These are phyloP conservation scores for Pelmatolapia mariae DNA, from an alignment of 2,113 vertebrate genomes.

Conservation along the genomic window DNA sequence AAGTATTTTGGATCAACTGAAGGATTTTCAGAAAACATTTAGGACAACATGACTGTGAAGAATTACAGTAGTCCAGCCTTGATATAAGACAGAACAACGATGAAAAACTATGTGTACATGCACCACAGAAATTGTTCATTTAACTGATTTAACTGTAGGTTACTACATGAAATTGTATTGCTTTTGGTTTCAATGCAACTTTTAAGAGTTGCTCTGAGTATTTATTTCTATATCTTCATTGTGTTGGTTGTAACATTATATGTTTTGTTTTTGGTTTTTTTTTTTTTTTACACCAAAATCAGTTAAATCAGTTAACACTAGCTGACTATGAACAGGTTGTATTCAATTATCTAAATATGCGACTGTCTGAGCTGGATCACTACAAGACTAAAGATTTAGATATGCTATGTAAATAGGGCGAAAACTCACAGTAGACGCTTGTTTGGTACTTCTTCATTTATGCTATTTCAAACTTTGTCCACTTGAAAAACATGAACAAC, in stretches of 20 bases:
- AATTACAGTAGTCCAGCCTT: not conserved
- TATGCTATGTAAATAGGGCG: not conserved
- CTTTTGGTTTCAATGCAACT: not conserved
- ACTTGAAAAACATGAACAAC: not conserved
- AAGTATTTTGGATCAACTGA: not conserved
- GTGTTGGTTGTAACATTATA: not conserved
- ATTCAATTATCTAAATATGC: not conserved
- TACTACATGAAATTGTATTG: not conserved
- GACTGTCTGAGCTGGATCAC: fast-evolving
- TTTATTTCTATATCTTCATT: not conserved
- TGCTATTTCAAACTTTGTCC: not conserved
- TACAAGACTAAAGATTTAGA: not conserved
- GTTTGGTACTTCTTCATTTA: not conserved
- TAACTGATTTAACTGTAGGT: not conserved
- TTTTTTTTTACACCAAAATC: not conserved
- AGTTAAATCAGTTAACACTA: not conserved
- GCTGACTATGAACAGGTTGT: not conserved
- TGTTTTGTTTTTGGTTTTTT: not conserved
- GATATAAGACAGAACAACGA: not conserved
- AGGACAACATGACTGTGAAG: not conserved
- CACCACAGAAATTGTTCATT: not conserved
- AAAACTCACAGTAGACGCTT: not conserved
- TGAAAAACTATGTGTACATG: not conserved
- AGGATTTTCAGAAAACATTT: not conserved
- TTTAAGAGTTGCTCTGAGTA: not conserved